Percentiles rank a stretch among this genome's conserved stretches.
phyloP scores from a whole-genome alignment of 2,113 vertebrate species.

The Catharus fuscescens region DNA sequence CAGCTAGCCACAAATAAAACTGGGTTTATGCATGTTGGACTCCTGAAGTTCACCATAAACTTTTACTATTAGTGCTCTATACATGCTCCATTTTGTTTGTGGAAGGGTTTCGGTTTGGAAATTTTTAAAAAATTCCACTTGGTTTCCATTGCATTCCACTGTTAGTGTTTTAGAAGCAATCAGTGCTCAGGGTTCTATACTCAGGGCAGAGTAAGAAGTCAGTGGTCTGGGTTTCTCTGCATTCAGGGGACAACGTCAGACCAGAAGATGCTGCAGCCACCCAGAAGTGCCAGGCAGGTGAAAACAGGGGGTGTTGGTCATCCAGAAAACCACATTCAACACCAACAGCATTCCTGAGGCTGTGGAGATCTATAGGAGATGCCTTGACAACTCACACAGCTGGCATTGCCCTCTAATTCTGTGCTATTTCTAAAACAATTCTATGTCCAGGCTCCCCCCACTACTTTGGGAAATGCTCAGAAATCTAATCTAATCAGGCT shows the following conservation, averaged over 20 bases:
- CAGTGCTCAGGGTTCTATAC: not conserved
- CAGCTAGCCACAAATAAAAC: not conserved
- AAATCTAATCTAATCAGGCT: not conserved
- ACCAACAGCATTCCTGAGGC: not conserved
- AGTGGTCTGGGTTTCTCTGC: not conserved
- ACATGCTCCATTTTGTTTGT: fast-evolving
- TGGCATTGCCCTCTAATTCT: not conserved
- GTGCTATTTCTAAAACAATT: not conserved
- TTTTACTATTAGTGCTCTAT: not conserved
- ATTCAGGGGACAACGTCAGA: not conserved
- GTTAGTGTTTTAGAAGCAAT: not conserved
- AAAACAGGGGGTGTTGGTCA: not conserved
- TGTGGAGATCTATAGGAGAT: not conserved
- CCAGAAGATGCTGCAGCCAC: not conserved
- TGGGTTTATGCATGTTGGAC: not conserved
- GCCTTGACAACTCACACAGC: not conserved
- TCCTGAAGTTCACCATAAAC: not conserved
- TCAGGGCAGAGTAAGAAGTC: not conserved
- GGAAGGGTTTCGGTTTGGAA: not conserved
- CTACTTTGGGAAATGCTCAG: not conserved
- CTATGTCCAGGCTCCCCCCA: not conserved
- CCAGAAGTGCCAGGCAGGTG: not conserved
- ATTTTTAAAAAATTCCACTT: not conserved
- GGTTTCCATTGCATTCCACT: not conserved
- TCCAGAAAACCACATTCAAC: not conserved